Evolutionary conservation across 2,797 vertebrate species (phyloP).

Genomic region (Octomys mimax): DNA sequence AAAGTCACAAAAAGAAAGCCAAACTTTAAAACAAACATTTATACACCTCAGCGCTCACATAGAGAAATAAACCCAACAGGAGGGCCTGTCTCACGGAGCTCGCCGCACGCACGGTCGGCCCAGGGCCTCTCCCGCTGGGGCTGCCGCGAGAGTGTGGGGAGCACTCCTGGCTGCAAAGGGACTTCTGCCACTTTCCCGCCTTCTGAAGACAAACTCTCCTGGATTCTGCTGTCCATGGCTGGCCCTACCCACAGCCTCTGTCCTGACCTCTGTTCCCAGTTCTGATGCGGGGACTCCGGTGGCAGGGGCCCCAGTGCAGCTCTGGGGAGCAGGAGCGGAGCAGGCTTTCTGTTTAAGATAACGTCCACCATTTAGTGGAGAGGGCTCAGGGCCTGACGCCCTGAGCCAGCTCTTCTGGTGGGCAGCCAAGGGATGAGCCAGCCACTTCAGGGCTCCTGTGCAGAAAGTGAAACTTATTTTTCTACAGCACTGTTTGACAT

Average conservation of each 20-base stretch:
- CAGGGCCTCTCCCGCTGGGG: neutral
- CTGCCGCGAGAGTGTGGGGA: neutral
- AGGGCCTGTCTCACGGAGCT: neutral
- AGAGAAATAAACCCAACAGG: constrained; percentile 8
- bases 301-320: neutral
- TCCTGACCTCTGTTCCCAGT: neutral
- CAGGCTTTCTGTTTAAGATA: constrained; percentile 47
- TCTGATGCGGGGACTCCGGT: neutral
- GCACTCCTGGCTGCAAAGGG: neutral
- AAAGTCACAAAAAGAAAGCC: neutral
- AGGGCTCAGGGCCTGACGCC: neutral
- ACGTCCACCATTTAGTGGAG: neutral
- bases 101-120: neutral
- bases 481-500: neutral
- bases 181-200: neutral
- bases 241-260: neutral
- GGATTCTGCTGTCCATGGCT: neutral
- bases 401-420: neutral
- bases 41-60: neutral
- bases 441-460: neutral
- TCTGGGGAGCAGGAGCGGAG: neutral
- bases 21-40: neutral
- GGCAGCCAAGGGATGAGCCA: neutral
- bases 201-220: neutral
- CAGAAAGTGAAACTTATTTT: constrained; percentile 5